These are phyloP conservation scores for Tetramorium bicarinatum DNA, from an alignment of 2,888 invertebrate genomes.

Conservation along the genomic window DNA sequence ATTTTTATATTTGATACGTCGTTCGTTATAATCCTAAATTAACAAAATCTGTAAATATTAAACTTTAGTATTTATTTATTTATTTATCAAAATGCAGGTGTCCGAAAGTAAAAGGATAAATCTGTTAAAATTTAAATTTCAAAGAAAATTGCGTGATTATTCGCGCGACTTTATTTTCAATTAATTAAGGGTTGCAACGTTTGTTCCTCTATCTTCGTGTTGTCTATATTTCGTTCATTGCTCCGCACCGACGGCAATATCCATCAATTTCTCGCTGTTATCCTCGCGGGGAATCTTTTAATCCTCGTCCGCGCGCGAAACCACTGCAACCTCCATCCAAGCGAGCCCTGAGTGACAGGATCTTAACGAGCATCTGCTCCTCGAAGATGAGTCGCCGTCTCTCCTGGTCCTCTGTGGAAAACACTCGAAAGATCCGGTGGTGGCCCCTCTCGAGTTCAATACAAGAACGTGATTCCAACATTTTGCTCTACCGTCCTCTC, in stretches of 20 bases:
- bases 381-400: conserved; percentile 74
- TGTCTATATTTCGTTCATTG: conserved; percentile 40
- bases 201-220: neutral
- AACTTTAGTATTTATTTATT: neutral
- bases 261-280: conserved; percentile 78
- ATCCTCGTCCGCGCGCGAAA: conserved; percentile 71
- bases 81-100: neutral
- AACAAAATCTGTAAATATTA: neutral
- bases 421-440: conserved; percentile 53
- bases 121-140: neutral
- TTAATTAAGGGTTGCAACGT: conserved; percentile 38
- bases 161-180: conserved; percentile 49
- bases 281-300: conserved; percentile 78
- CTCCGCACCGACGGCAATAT: conserved; percentile 59
- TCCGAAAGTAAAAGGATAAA: neutral
- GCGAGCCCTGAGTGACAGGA: conserved; percentile 82
- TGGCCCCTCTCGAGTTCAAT: conserved; percentile 61
- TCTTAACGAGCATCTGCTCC: conserved; percentile 85
- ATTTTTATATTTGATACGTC: neutral
- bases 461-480: conserved; percentile 66
- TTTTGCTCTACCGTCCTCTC: conserved; percentile 21
- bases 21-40: neutral
- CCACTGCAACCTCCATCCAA: conserved; percentile 71
- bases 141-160: neutral
- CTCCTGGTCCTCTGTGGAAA: conserved; percentile 65